Percentiles rank a stretch among this genome's conserved stretches.
These are phyloP conservation scores for Lottia scabra DNA, from an alignment of 2,888 invertebrate species.

Conservation along the genomic window DNA sequence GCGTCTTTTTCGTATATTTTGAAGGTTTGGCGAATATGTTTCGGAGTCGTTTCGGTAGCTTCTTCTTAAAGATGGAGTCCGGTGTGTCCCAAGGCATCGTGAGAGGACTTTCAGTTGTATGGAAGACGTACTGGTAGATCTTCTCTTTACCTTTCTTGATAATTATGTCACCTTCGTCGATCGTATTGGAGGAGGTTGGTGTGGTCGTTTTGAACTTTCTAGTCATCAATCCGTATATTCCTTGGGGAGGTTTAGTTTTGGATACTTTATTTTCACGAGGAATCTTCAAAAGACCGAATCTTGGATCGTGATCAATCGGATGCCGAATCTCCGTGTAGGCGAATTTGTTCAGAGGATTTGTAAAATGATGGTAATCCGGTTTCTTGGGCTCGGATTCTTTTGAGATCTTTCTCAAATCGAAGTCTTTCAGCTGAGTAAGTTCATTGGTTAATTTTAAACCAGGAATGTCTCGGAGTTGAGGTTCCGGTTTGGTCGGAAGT, in stretches of 20 bases:
- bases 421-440: not conserved
- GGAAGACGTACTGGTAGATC: not conserved
- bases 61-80: not conserved
- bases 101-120: not conserved
- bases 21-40: not conserved
- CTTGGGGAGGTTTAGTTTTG: not conserved
- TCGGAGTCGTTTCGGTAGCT: not conserved
- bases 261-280: not conserved
- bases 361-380: not conserved
- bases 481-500: too few relatives aligned
- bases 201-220: not conserved
- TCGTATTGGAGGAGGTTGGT: not conserved
- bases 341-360: not conserved
- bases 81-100: not conserved
- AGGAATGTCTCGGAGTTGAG: too few relatives aligned
- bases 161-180: not conserved
- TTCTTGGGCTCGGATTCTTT: not conserved
- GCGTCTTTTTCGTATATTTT: not conserved
- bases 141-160: not conserved
- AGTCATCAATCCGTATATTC: constrained; percentile 18
- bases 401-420: not conserved
- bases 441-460: too few relatives aligned
- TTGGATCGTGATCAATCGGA: not conserved
- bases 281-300: not conserved
- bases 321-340: not conserved